A percentile compares a stretch with the other conserved stretches of the same genome.
phyloP scores from a whole-genome alignment of 2,113 vertebrate genomes.

The Penelope pileata region DNA sequence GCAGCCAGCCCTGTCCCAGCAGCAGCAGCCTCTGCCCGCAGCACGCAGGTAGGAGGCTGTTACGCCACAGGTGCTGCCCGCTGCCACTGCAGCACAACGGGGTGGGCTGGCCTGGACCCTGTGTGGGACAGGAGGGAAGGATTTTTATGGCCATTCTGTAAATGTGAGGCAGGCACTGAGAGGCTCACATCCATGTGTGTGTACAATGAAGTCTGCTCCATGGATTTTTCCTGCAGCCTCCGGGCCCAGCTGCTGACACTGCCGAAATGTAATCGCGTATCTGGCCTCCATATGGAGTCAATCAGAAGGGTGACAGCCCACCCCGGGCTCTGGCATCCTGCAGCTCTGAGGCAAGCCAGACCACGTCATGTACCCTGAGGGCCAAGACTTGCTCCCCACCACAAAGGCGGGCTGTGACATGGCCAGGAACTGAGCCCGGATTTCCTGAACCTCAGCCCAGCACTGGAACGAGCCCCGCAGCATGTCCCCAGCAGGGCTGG shows the following conservation, averaged over 20 bases:
- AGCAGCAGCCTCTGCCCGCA: neutral
- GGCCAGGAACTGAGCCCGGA: neutral
- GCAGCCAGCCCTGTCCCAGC: neutral
- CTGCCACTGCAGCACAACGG: neutral
- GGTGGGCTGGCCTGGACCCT: rapidly evolving
- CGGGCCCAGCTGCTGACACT: neutral
- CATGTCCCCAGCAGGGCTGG: neutral
- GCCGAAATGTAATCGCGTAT: neutral
- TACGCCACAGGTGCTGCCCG: neutral
- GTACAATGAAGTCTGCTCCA: neutral
- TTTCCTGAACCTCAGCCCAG: slow-evolving; percentile 1
- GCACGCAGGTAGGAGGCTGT: rapidly evolving
- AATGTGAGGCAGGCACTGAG: neutral
- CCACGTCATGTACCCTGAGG: neutral
- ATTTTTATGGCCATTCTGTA: neutral
- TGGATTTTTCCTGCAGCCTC: neutral
- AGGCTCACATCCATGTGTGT: neutral
- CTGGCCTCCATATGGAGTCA: neutral
- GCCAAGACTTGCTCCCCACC: neutral
- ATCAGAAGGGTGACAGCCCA: neutral
- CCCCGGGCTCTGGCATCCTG: neutral
- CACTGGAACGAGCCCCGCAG: neutral
- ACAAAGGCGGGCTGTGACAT: neutral
- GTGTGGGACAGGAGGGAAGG: neutral
- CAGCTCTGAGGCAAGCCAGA: neutral